Percentiles rank a stretch among this genome's conserved stretches.
Conservation (phyloP, 2,888 invertebrate genomes). For the Apamea epomidion region DNA sequence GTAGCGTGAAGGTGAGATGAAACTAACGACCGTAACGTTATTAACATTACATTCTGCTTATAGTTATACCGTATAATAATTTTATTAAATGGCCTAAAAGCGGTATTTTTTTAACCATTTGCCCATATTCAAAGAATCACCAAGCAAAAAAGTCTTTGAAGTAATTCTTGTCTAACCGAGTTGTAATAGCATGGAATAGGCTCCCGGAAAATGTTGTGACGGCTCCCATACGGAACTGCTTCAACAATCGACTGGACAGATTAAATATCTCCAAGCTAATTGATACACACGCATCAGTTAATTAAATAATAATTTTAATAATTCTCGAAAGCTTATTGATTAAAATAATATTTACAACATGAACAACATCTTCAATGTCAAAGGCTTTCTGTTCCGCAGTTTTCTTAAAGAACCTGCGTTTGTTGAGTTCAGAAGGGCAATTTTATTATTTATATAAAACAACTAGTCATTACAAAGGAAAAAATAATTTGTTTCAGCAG, state of each 20-base stretch:
- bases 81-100: not conserved
- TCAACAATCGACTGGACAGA: not conserved
- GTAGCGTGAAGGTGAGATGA: conserved; percentile 17
- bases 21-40: conserved; percentile 12
- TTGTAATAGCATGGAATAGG: not conserved
- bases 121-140: too few species aligned
- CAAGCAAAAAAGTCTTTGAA: too few species aligned
- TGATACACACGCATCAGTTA: too few species aligned
- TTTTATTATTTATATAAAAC: conserved; percentile 38
- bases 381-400: not conserved
- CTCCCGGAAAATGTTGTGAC: not conserved
- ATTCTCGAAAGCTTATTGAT: not conserved
- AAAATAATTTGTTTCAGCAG: conserved; percentile 33
- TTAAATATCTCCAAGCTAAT: not conserved
- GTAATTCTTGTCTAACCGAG: not conserved
- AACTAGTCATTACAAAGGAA: conserved; percentile 31
- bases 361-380: not conserved
- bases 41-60: not conserved
- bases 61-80: not conserved
- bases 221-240: not conserved
- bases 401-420: conserved; percentile 22
- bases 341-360: not conserved
- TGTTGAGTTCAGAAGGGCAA: conserved; percentile 35
- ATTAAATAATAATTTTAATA: not conserved
- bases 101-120: not conserved